Percentiles rank a stretch among this genome's conserved stretches.
Conservation (phyloP, 1,140 invertebrate species). For the Listronotus bonariensis region DNA sequence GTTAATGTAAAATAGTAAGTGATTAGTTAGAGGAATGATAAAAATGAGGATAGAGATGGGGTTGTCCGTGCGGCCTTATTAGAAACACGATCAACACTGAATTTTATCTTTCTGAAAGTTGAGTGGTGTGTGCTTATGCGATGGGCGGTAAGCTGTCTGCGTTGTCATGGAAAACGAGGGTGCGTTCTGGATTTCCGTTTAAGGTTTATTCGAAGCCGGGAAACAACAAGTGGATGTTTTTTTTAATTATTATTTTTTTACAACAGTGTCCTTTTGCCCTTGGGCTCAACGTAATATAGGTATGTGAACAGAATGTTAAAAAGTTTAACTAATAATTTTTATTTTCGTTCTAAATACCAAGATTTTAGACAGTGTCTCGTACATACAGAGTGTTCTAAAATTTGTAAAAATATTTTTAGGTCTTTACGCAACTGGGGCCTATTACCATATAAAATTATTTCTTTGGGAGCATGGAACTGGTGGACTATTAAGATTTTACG, state of each 20-base stretch:
- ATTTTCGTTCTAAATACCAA: too few relatives aligned
- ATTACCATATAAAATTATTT: too few relatives aligned
- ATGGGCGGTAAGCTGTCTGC: constrained; percentile 22
- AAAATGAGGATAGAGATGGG: constrained; percentile 8
- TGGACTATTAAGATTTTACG: too few relatives aligned
- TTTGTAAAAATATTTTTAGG: too few relatives aligned
- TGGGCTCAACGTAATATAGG: too few relatives aligned
- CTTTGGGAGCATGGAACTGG: too few relatives aligned
- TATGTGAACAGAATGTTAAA: too few relatives aligned
- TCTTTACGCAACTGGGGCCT: too few relatives aligned
- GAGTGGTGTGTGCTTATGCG: neutral
- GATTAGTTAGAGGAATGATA: neutral
- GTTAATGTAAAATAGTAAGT: neutral
- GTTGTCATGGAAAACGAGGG: constrained; percentile 27
- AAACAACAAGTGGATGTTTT: neutral
- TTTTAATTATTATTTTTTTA: neutral
- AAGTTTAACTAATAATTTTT: too few relatives aligned
- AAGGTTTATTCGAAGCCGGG: neutral
- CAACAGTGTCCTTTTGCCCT: neutral
- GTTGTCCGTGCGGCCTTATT: constrained; percentile 15
- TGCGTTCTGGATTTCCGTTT: constrained; percentile 18
- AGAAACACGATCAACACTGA: constrained; percentile 21
- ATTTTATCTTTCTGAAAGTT: constrained; percentile 2
- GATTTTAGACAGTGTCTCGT: too few relatives aligned
- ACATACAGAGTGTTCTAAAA: too few relatives aligned